Percentiles rank a stretch among this genome's conserved stretches.
Conservation (phyloP, 2,797 vertebrate species). For the Betta splendens region DNA sequence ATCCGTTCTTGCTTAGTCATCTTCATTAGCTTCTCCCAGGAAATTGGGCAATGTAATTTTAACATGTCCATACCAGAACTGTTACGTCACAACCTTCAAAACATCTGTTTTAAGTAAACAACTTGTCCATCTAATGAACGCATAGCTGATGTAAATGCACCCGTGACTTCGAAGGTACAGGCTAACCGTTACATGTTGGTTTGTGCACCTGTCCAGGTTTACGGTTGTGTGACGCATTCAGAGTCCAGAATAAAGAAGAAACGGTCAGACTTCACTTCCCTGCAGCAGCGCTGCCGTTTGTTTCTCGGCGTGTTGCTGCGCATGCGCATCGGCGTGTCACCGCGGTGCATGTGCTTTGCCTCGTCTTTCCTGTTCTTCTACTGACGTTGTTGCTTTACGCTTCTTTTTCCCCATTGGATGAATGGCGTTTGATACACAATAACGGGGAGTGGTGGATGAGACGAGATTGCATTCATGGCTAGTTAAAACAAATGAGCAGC, state of each 20-base stretch:
- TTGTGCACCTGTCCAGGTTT: neutral
- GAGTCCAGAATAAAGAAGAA: constrained; percentile 13
- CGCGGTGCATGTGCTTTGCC: constrained; percentile 14
- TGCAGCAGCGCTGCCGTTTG: constrained; percentile 7
- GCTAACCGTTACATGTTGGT: too few species aligned
- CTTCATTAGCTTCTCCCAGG: neutral
- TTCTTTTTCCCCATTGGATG: neutral
- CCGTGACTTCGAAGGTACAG: neutral
- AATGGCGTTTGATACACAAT: constrained; percentile 22
- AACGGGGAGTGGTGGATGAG: constrained; percentile 31
- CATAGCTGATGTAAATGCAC: neutral
- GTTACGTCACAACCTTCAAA: neutral
- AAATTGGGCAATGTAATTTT: constrained; percentile 6
- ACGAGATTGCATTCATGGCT: constrained; percentile 24
- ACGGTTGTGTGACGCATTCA: neutral
- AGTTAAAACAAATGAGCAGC: constrained; percentile 33
- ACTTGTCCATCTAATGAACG: too few species aligned
- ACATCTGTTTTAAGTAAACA: neutral
- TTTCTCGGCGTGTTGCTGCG: constrained; percentile 22
- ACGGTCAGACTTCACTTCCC: constrained; percentile 12
- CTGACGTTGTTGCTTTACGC: neutral
- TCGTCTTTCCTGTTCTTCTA: constrained; percentile 48
- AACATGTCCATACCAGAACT: constrained; percentile 9
- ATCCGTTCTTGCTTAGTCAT: neutral
- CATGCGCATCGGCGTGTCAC: constrained; percentile 36